Evolutionary conservation across 2,113 vertebrate genomes (phyloP).

Genomic region (Rallus limicola): DNA sequence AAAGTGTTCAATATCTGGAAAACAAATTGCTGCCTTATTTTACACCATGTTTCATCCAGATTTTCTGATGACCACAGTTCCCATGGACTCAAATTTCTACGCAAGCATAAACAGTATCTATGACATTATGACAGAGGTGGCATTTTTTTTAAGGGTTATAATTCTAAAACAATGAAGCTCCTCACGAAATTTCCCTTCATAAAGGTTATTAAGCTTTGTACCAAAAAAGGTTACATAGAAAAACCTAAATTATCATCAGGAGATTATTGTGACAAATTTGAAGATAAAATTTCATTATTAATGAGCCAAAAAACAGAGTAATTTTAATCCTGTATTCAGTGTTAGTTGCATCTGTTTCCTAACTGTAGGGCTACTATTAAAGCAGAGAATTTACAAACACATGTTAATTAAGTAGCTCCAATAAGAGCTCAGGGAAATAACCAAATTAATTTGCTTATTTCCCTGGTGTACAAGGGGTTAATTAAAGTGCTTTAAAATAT

Average conservation of each 20-base stretch:
- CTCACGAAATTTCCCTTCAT: background rate
- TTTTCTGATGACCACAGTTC: background rate
- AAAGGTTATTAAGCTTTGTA: background rate
- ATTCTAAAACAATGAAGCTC: background rate
- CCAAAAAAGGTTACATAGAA: background rate
- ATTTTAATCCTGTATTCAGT: background rate
- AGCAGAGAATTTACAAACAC: background rate
- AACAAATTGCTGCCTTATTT: constrained; percentile 1
- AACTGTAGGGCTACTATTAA: background rate
- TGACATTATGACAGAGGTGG: background rate
- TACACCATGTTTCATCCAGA: background rate
- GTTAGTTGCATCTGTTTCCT: background rate
- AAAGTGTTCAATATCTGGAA: background rate
- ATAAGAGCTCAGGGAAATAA: background rate
- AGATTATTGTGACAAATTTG: background rate
- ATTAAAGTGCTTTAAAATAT: background rate
- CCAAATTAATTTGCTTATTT: constrained; percentile 13
- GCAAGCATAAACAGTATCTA: background rate
- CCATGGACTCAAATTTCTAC: background rate
- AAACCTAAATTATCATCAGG: background rate
- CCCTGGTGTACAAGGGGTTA: constrained; percentile 16
- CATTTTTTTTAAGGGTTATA: background rate
- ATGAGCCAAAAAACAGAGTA: background rate
- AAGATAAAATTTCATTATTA: background rate
- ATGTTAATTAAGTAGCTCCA: background rate